Conservation (phyloP, 2,888 invertebrate genomes). For the Tipula unca region DNA sequence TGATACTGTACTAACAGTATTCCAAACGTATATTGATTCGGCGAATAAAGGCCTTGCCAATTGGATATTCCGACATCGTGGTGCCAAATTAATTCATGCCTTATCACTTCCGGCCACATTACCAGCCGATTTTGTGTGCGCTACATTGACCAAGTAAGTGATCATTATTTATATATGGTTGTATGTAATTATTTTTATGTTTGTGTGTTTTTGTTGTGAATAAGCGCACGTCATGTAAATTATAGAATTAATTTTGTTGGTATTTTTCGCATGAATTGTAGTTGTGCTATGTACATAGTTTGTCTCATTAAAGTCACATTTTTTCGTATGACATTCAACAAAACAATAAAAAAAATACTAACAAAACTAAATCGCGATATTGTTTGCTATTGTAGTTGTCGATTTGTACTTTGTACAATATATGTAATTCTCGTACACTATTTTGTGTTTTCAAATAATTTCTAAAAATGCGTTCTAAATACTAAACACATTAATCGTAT, state of each 20-base stretch:
- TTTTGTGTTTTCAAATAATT: not conserved
- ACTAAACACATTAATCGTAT: conserved; percentile 18
- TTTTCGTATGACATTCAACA: not conserved
- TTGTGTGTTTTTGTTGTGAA: not conserved
- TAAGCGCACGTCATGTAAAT: not conserved
- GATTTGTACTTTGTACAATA: no score
- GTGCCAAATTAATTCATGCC: conserved; percentile 70
- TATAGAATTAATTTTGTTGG: conserved; percentile 9
- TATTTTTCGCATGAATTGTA: not conserved
- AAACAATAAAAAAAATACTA: not conserved
- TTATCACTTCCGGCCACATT: conserved; percentile 78
- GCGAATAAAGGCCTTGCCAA: conserved; percentile 85
- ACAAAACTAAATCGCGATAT: not conserved
- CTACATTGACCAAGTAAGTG: conserved; percentile 80
- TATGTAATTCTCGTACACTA: not conserved
- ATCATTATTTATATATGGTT: not conserved
- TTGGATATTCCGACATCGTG: conserved; percentile 79
- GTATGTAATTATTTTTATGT: not conserved
- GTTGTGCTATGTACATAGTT: conserved; percentile 8
- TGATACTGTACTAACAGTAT: conserved; percentile 79
- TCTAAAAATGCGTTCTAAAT: not conserved
- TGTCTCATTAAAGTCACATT: not conserved
- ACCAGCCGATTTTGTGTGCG: conserved; percentile 80
- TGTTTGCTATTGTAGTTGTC: not conserved
- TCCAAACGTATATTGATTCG: conserved; percentile 88